Evolutionary conservation across 2,888 invertebrate species (phyloP).

Genomic region (Synergus gifuensis): DNA sequence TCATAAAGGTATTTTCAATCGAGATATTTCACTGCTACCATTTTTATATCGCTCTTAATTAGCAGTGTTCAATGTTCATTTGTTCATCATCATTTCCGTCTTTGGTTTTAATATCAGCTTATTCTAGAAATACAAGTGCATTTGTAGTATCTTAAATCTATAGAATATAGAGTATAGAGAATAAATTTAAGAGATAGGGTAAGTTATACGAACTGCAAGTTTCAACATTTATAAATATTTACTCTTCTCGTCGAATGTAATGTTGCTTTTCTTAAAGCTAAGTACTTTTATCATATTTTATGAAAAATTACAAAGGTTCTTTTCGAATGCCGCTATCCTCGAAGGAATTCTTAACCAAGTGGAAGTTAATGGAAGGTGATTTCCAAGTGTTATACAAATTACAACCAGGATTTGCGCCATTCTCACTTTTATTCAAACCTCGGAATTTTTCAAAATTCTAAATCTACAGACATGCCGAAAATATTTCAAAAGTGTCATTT

Average conservation of each 20-base stretch:
- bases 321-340: neutral
- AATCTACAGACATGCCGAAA: neutral
- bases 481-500: slow-evolving; percentile 4
- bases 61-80: slow-evolving; percentile 2
- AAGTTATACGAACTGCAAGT: slow-evolving; percentile 1
- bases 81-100: slow-evolving; percentile 14
- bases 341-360: slow-evolving; percentile 11
- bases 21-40: neutral
- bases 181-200: neutral
- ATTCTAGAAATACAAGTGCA: neutral
- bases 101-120: neutral
- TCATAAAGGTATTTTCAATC: neutral
- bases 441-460: neutral
- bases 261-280: neutral
- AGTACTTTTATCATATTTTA: neutral
- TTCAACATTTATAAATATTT: neutral
- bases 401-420: slow-evolving; percentile 2
- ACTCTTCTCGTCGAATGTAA: neutral
- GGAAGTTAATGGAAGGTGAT: slow-evolving; percentile 28
- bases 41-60: slow-evolving; percentile 27
- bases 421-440: neutral
- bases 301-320: neutral
- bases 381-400: slow-evolving; percentile 6
- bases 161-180: neutral
- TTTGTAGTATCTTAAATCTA: neutral